These are phyloP conservation scores for Notothenia coriiceps DNA, from an alignment of 2,113 vertebrate genomes.

Conservation along the genomic window DNA sequence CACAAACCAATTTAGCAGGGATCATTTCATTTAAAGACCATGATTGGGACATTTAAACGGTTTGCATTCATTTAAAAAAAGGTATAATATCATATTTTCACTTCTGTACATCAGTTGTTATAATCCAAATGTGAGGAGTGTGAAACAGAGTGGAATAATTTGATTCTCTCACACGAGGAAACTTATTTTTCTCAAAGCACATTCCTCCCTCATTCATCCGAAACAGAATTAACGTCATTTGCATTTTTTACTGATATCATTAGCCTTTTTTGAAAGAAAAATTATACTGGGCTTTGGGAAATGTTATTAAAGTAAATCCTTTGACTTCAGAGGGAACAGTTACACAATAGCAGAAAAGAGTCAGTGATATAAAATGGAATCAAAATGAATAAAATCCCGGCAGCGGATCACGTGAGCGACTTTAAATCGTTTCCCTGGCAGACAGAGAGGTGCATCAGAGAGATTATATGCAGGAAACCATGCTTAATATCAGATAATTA, in stretches of 20 bases:
- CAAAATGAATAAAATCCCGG: slow-evolving; percentile 55
- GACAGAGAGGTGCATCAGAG: slow-evolving; percentile 63
- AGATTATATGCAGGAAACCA: slow-evolving; percentile 83
- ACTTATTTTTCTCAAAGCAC: background rate
- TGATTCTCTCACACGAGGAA: background rate
- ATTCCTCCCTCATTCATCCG: background rate
- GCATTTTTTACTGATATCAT: slow-evolving; percentile 5
- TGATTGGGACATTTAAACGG: background rate
- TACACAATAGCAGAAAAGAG: slow-evolving; percentile 38
- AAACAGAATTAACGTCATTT: slow-evolving; percentile 19
- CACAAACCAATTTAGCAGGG: background rate
- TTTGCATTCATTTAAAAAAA: background rate
- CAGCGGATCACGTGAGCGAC: slow-evolving; percentile 65
- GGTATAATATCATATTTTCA: background rate
- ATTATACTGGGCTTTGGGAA: background rate
- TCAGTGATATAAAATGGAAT: slow-evolving; percentile 54
- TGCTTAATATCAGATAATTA: slow-evolving; percentile 84
- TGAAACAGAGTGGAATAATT: slow-evolving; percentile 11
- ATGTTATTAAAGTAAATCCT: slow-evolving; percentile 19
- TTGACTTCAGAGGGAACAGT: slow-evolving; percentile 41
- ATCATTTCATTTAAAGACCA: background rate
- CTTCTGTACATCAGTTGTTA: background rate
- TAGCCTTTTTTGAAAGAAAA: background rate
- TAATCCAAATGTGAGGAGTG: background rate
- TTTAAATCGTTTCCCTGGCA: slow-evolving; percentile 77